Percentiles rank a stretch among this genome's conserved stretches.
Evolutionary conservation across 2,797 vertebrate genomes (phyloP).

Genomic region (Sebastes wilsoni): DNA sequence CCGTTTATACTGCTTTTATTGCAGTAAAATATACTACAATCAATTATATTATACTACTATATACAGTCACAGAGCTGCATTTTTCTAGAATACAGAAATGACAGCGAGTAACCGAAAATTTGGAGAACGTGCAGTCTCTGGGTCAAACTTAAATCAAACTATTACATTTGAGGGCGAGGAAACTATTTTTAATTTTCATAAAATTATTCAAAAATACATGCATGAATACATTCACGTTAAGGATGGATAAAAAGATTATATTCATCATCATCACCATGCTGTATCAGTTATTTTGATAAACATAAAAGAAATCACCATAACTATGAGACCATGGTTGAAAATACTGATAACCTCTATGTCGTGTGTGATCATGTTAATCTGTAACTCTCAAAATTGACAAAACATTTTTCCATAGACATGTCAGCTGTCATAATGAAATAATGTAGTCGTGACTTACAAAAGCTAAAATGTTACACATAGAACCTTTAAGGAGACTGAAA

Average conservation of each 20-base stretch:
- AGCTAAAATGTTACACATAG: not conserved
- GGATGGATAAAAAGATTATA: not conserved
- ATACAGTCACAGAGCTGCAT: not conserved
- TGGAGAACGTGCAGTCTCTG: not conserved
- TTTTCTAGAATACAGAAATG: not conserved
- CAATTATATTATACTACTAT: not conserved
- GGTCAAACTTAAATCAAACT: not conserved
- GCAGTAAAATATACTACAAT: not conserved
- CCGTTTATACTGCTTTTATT: not conserved
- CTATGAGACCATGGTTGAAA: not conserved
- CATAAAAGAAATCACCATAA: not conserved
- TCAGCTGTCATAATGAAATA: not conserved
- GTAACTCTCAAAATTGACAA: not conserved
- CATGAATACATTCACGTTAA: not conserved
- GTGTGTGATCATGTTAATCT: not conserved
- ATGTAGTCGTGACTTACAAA: not conserved
- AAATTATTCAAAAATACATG: not conserved
- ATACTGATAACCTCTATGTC: not conserved
- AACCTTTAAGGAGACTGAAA: not conserved
- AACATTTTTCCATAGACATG: not conserved
- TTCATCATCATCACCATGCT: not conserved
- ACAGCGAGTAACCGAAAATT: not conserved
- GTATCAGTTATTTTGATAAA: not conserved
- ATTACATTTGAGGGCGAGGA: not conserved
- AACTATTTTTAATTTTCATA: not conserved